These are phyloP conservation scores for Drosophila prostipennis DNA, from an alignment of 2,888 invertebrate genomes.

Conservation along the genomic window DNA sequence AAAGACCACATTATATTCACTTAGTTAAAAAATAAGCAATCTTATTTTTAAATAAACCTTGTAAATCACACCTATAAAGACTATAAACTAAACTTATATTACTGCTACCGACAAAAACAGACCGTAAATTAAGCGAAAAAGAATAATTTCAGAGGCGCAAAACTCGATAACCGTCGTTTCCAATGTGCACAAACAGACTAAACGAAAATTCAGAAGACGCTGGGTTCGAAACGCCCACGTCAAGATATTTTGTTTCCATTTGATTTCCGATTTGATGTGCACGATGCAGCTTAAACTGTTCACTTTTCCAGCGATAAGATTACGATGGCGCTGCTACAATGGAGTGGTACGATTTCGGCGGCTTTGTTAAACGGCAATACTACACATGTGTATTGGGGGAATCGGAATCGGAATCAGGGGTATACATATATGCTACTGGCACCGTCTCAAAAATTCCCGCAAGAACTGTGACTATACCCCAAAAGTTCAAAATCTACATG, in stretches of 20 bases:
- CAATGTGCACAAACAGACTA: conserved; percentile 58
- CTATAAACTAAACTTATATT: background rate
- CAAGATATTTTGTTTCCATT: conserved; percentile 42
- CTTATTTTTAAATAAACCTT: too few species aligned
- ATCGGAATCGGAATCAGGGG: conserved; percentile 2
- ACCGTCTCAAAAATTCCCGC: background rate
- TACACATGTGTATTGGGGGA: conserved; percentile 40
- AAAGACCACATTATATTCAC: background rate
- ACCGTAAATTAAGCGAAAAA: conserved; percentile 7
- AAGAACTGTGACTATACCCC: conserved; percentile 48
- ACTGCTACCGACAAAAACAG: background rate
- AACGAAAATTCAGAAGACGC: conserved; percentile 36
- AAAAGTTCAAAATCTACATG: conserved; percentile 1
- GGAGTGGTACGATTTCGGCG: conserved; percentile 15
- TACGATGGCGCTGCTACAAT: conserved; percentile 25
- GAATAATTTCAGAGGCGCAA: background rate
- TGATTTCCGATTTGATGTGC: conserved; percentile 53
- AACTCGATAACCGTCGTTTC: conserved; percentile 47
- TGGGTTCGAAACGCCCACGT: conserved; percentile 29
- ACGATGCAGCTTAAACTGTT: conserved; percentile 75
- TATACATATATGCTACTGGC: background rate
- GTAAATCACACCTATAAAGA: background rate
- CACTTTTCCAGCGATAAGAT: conserved; percentile 66
- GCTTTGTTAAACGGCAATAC: conserved; percentile 41
- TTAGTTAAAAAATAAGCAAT: background rate